Base-by-base conservation (phyloP, 2,113 vertebrate species). In the Calidris pugnax region DNA sequence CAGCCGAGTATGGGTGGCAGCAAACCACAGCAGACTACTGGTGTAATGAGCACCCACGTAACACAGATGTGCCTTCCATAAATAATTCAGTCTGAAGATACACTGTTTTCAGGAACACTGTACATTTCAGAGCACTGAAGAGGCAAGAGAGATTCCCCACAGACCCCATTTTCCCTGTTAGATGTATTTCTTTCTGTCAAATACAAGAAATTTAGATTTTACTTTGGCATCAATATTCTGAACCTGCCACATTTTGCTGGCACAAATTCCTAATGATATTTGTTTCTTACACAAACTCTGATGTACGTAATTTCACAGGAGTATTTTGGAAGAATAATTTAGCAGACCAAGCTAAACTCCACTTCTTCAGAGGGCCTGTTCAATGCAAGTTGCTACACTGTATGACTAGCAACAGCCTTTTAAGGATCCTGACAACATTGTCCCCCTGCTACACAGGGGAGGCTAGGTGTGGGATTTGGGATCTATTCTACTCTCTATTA, bases 81-180 rank as follows among this genome's bases (percentile, higher is more conserved):
- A 96, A 96, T 84, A 93, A 97, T 91, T 90, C 84, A 87, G 51
- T 80, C 89, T 71, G 79, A 85, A 95, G 51, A 48, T 12, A 82
- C 76, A 18, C 48, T 47, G n/a, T 85, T 89, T 69, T 68, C 91
- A 69, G 73, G 43, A 57, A 85, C 57, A 67, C 50, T 35, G 27
- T 59, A 53, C 57, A 37, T 90, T 74, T 92, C 77, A 80, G 83
- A 95, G 73, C 80, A 51, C 84, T 87, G 50, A 92, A 76, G 20
- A 78, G 48, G 53, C 35, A 72, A 19, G 37, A 67, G 12, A 85
- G 27, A 47, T 51, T 48, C 33, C 55, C 9, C 47, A 60, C 53
- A 72, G 23, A 76, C 17, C 12, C 18, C 19, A 18, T 67, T 85
- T 73, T 80, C 32, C 33, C 20, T 4, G 6, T 66, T 59, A 67